phyloP scores from a whole-genome alignment of 1,140 invertebrate species.

The Lamellibrachia luymesi region DNA sequence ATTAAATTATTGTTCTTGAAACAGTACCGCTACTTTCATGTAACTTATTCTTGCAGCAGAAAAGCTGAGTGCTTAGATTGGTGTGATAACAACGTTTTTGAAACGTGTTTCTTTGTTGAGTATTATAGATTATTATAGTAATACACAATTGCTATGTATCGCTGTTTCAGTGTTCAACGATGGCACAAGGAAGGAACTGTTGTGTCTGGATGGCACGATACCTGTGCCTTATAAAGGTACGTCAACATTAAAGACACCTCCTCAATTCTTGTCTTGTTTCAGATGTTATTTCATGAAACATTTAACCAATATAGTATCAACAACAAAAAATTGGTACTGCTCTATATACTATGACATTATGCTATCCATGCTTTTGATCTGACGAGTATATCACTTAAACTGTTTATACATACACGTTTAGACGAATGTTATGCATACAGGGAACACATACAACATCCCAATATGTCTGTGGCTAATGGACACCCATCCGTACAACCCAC shows the following conservation, averaged over 20 bases:
- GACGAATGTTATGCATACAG: conserved; percentile 54
- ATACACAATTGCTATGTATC: conserved; percentile 27
- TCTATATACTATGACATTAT: too few species aligned
- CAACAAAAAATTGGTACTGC: too few species aligned
- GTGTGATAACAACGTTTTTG: too few species aligned
- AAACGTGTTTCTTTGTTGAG: too few species aligned
- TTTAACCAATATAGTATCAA: too few species aligned
- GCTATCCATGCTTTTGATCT: too few species aligned
- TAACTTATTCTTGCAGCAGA: too few species aligned
- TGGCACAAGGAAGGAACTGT: conserved; percentile 77
- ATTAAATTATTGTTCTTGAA: too few species aligned
- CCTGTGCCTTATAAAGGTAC: conserved; percentile 85
- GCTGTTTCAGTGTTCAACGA: conserved; percentile 80
- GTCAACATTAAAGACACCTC: not conserved
- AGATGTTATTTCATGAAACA: not conserved
- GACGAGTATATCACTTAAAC: too few species aligned
- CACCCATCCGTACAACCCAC: conserved; percentile 93
- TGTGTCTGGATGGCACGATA: conserved; percentile 88
- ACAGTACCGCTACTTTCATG: too few species aligned
- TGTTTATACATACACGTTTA: not conserved
- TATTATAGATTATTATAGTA: too few species aligned
- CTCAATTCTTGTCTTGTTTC: not conserved
- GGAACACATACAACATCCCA: conserved; percentile 90
- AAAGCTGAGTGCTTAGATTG: too few species aligned
- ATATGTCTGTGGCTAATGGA: conserved; percentile 95